phyloP scores from a whole-genome alignment of 1,140 invertebrate species.

The Diabrotica undecimpunctata region DNA sequence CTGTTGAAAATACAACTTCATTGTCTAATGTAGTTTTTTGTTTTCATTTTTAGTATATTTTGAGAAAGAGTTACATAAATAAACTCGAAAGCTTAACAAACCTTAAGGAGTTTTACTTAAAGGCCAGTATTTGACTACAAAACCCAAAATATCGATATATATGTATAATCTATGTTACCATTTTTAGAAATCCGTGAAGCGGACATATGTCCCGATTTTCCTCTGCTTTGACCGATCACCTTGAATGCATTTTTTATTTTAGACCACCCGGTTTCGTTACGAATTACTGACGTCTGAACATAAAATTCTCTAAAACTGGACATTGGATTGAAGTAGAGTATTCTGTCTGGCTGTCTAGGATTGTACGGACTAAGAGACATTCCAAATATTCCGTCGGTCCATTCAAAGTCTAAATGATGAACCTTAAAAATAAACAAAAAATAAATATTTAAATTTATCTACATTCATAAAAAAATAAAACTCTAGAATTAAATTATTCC shows the following conservation, averaged over 20 bases:
- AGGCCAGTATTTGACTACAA: too few relatives aligned
- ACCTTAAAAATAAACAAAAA: slow-evolving; percentile 17
- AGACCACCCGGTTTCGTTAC: slow-evolving; percentile 55
- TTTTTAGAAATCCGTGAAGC: slow-evolving; percentile 65
- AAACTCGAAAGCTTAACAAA: too few relatives aligned
- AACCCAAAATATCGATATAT: too few relatives aligned
- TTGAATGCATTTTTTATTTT: slow-evolving; percentile 58
- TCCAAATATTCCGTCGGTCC: slow-evolving; percentile 78
- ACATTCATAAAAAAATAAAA: too few relatives aligned
- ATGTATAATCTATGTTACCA: slow-evolving; percentile 45
- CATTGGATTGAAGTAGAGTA: slow-evolving; percentile 75
- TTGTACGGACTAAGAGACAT: slow-evolving; percentile 63
- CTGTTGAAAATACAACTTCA: too few relatives aligned
- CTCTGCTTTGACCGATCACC: slow-evolving; percentile 59
- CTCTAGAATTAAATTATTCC: too few relatives aligned
- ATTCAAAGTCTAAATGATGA: slow-evolving; percentile 72
- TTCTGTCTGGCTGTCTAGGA: slow-evolving; percentile 51
- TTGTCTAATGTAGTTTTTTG: too few relatives aligned
- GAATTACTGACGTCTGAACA: slow-evolving; percentile 61
- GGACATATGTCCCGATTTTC: slow-evolving; percentile 64
- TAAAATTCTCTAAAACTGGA: slow-evolving; percentile 72
- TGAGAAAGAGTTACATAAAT: too few relatives aligned
- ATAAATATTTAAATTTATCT: too few relatives aligned
- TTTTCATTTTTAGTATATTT: too few relatives aligned
- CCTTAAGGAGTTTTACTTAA: too few relatives aligned